Evolutionary conservation across 2,888 invertebrate genomes (phyloP).

Genomic region (Scotopteryx bipunctaria): DNA sequence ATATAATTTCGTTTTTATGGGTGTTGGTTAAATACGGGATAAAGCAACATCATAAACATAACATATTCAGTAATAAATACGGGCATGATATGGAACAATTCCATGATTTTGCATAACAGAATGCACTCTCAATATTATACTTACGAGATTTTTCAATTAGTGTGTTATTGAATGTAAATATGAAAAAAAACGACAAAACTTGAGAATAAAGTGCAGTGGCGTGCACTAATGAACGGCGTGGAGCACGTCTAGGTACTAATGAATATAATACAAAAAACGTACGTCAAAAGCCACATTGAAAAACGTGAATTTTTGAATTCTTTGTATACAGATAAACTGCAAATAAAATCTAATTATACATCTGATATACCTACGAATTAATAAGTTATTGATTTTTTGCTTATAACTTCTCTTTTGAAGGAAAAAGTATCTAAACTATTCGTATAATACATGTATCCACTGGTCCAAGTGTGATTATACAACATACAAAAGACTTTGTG

Average conservation of each 20-base stretch:
- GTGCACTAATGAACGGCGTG: slow-evolving; percentile 67
- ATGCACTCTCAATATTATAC: slow-evolving; percentile 35
- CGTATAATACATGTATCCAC: not conserved
- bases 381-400: not conserved
- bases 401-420: not conserved
- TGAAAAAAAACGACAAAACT: slow-evolving; percentile 51
- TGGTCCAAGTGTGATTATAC: slow-evolving; percentile 16
- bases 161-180: slow-evolving; percentile 61
- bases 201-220: slow-evolving; percentile 56
- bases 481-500: slow-evolving; percentile 53
- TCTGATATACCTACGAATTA: not conserved
- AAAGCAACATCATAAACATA: too few species aligned
- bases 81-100: too few species aligned
- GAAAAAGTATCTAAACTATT: slow-evolving; percentile 2
- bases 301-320: slow-evolving; percentile 16
- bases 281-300: slow-evolving; percentile 43
- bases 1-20: slow-evolving; percentile 7
- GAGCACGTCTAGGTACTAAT: slow-evolving; percentile 62
- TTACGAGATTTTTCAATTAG: slow-evolving; percentile 57
- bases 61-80: too few species aligned
- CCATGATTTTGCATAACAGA: too few species aligned
- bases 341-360: not conserved
- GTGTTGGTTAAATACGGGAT: too few species aligned
- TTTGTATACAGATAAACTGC: not conserved
- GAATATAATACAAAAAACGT: slow-evolving; percentile 63